phyloP scores from a whole-genome alignment of 2,113 vertebrate genomes.

The Antigone vipio region DNA sequence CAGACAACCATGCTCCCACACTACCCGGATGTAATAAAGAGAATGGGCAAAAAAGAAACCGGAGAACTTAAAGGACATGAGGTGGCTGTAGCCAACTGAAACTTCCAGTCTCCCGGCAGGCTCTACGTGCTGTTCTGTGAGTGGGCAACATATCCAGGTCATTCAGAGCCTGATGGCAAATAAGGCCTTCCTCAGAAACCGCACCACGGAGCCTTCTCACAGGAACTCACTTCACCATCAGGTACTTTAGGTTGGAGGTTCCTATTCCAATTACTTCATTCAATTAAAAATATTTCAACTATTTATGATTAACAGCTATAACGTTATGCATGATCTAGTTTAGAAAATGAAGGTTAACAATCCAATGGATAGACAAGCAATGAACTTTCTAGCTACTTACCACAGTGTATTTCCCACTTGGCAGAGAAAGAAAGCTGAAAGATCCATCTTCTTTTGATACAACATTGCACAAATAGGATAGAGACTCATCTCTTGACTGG shows the following conservation, averaged over 20 bases:
- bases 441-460: slow-evolving; percentile 90
- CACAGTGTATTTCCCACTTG: slow-evolving; percentile 91
- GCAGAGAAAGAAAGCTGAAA: slow-evolving; percentile 88
- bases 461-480: slow-evolving; percentile 86
- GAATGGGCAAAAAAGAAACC: background rate
- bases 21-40: background rate
- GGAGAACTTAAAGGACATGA: background rate
- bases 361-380: background rate
- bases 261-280: background rate
- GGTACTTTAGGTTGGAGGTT: background rate
- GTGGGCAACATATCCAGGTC: background rate
- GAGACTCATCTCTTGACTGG: slow-evolving; percentile 76
- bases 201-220: background rate
- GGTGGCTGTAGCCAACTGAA: background rate
- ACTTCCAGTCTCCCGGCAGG: background rate
- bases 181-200: background rate
- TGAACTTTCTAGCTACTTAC: slow-evolving; percentile 66
- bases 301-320: background rate
- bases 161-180: background rate
- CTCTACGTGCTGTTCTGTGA: background rate
- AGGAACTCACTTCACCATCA: background rate
- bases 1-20: background rate
- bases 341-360: background rate
- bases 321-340: background rate
- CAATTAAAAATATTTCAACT: background rate